phyloP scores from a whole-genome alignment of 2,113 vertebrate genomes.

The Bagarius yarrelli region DNA sequence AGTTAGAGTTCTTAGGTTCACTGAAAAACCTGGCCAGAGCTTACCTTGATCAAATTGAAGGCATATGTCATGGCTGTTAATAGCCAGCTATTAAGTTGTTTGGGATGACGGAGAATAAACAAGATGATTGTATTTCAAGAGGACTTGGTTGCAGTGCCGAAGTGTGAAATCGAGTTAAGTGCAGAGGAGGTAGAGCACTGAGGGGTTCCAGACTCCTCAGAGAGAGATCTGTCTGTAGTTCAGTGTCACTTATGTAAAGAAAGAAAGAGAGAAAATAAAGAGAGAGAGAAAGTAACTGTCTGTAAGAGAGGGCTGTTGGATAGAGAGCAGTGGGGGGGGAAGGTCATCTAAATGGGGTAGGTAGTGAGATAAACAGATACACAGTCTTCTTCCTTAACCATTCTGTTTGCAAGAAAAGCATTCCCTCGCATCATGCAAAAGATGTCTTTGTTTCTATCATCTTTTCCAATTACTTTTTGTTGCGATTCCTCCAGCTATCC shows the following conservation, averaged over 20 bases:
- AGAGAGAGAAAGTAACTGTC: conserved; percentile 44
- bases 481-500: conserved; percentile 82
- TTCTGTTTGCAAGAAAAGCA: conserved; percentile 64
- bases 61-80: conserved; percentile 65
- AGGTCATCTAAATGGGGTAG: conserved; percentile 28
- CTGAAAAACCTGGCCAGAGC: conserved; percentile 31
- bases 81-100: conserved; percentile 59
- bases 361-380: conserved; percentile 38
- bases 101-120: conserved; percentile 70
- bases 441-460: background rate
- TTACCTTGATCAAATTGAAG: conserved; percentile 60
- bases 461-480: conserved; percentile 61
- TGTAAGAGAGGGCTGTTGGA: conserved; percentile 42
- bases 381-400: conserved; percentile 18
- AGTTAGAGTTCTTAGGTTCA: conserved; percentile 33
- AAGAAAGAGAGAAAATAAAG: background rate
- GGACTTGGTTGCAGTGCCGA: conserved; percentile 67
- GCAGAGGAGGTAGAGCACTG: conserved; percentile 59
- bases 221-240: conserved; percentile 54
- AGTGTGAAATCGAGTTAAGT: conserved; percentile 77
- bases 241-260: conserved; percentile 20
- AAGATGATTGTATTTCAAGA: conserved; percentile 69
- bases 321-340: background rate
- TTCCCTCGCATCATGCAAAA: conserved; percentile 77
- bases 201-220: conserved; percentile 61